Conservation (phyloP, 1,140 invertebrate species). For the Drosophila arawakana region DNA sequence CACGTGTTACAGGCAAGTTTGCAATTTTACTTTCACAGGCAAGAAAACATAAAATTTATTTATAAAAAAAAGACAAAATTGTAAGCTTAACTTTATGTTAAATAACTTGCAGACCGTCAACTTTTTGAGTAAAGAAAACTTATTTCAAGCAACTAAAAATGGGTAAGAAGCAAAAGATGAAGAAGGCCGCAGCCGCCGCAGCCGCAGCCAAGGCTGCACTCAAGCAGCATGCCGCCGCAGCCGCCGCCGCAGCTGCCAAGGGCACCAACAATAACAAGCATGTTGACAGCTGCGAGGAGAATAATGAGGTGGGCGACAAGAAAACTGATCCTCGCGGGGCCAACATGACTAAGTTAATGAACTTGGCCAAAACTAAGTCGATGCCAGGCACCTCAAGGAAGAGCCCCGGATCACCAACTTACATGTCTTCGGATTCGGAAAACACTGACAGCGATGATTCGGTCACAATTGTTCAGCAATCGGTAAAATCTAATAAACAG, state of each 20-base stretch:
- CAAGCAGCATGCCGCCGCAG: not conserved
- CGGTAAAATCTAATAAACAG: not conserved
- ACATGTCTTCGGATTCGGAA: not conserved
- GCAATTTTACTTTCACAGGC: not conserved
- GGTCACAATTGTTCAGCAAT: slow-evolving; percentile 3
- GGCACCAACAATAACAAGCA: not conserved
- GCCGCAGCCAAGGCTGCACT: slow-evolving; percentile 24
- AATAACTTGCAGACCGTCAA: slow-evolving; percentile 25
- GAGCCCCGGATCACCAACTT: not conserved
- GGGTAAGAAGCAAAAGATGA: slow-evolving; percentile 64
- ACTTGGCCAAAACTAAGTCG: slow-evolving; percentile 17
- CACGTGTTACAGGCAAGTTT: not conserved
- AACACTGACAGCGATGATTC: slow-evolving; percentile 42
- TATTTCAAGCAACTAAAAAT: slow-evolving; percentile 24
- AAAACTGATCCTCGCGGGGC: not conserved
- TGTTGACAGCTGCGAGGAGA: not conserved
- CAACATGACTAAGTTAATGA: slow-evolving; percentile 36
- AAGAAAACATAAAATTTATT: not conserved
- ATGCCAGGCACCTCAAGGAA: not conserved
- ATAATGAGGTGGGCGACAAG: not conserved
- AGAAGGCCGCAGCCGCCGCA: slow-evolving; percentile 21
- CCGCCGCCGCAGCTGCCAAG: not conserved
- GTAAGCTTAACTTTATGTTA: slow-evolving; percentile 18
- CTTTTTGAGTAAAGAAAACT: not conserved
- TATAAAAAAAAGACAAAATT: slow-evolving; percentile 7